Conservation (phyloP, 2,113 vertebrate genomes). For the Pteropus alecto region DNA sequence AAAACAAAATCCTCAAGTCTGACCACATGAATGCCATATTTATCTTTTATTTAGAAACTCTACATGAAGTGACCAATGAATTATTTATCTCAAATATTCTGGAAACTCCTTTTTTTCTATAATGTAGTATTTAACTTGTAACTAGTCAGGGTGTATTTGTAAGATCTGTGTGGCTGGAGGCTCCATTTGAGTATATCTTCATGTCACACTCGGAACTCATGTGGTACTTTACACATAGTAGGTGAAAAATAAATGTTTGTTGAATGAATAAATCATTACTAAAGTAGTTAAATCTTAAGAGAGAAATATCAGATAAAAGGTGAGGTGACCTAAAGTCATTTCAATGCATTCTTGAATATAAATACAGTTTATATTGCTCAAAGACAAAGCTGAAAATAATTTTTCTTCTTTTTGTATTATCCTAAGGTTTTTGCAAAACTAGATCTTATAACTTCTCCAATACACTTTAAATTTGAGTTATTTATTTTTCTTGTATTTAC, state of each 20-base stretch:
- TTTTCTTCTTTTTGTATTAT: neutral
- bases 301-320: neutral
- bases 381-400: constrained; percentile 11
- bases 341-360: neutral
- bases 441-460: neutral
- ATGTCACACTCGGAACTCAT: neutral
- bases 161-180: neutral
- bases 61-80: neutral
- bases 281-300: neutral
- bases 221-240: neutral
- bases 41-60: constrained; percentile 6
- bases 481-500: neutral
- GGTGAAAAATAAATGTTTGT: neutral
- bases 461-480: neutral
- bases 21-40: neutral
- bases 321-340: neutral
- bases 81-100: neutral
- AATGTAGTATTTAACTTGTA: neutral
- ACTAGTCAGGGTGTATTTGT: neutral
- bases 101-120: neutral
- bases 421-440: neutral
- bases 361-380: neutral
- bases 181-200: neutral
- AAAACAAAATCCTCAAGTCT: constrained; percentile 5
- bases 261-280: neutral